Percentiles rank a stretch among this genome's conserved stretches.
Conservation (phyloP, 2,113 vertebrate genomes). For the Dicrurus megarhynchus region DNA sequence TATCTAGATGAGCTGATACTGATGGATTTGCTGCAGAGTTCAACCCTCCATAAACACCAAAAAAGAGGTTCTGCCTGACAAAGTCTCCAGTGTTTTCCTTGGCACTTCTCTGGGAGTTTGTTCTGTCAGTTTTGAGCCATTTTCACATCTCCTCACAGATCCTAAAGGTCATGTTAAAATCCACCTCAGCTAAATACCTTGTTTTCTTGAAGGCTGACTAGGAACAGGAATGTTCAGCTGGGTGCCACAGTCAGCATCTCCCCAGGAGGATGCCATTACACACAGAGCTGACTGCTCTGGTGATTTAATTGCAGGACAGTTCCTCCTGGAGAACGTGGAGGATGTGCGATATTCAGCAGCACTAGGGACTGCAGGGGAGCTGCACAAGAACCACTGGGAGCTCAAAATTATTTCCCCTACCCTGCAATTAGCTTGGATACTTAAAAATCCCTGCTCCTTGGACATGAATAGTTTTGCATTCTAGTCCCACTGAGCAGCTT, state of each 20-base stretch:
- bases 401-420: not conserved
- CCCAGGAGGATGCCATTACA: not conserved
- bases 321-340: not conserved
- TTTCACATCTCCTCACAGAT: not conserved
- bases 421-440: conserved; percentile 13
- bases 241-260: not conserved
- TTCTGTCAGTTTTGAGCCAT: not conserved
- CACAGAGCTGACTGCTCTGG: not conserved
- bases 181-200: not conserved
- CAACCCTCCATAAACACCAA: not conserved
- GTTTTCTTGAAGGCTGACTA: not conserved
- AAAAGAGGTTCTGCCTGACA: not conserved
- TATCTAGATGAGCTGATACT: not conserved
- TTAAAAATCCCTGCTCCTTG: not conserved
- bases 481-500: not conserved
- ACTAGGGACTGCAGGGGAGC: not conserved
- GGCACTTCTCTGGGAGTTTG: not conserved
- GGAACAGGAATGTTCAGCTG: not conserved
- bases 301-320: not conserved
- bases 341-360: not conserved
- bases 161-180: conserved; percentile 4
- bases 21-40: not conserved
- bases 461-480: not conserved
- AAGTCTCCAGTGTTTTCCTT: not conserved
- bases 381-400: not conserved